Evolutionary conservation across 2,113 vertebrate species (phyloP), one percentile per base, ranked within the genome.

Genomic region (Irena cyanogastra): DNA sequence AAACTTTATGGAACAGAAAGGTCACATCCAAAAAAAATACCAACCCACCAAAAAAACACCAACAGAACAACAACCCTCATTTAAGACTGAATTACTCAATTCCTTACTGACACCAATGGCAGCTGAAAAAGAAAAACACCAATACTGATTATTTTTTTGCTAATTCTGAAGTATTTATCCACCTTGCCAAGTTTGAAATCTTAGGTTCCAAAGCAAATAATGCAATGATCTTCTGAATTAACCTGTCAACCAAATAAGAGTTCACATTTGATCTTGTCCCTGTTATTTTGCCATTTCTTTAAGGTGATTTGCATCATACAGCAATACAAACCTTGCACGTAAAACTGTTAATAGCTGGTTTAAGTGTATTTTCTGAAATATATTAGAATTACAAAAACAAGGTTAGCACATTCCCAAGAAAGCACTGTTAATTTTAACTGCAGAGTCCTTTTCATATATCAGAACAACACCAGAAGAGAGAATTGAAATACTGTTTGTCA

Each of bases 341-440:
- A 93, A 65, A 95, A 94, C 68, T 71, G 76, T 77, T 96, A 95
- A 94, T 61, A 75, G 88, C 90, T 83, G 93, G 88, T 86, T 97
- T 97, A 97, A 96, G 82, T 86, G 52, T 35, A 93, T 59, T 95
- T 96, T 97, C 95, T 85, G 53, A 95, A 95, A 96, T 87, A 92
- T 39, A 97, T 81, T 76, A 94, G 91, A 94, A 94, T 96, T 96
- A 97, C 45, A 95, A 77, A 97, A 90, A 82, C 93, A 99, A 98
- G 98, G 99, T 99, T 99, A 99, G 98, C 98, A 99, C 94, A 98
- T 98, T 98, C 97, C 87, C 64, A 94, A 94, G 17, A 86, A 79
- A 96, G 77, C 24, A 96, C 95, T 89, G 60, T 49, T 65, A 54
- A 66, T 66, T 93, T 94, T 77, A 91, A 78, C n/a, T 52, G 79